Conservation (phyloP, 2,797 vertebrate genomes). For the Catamblyrhynchus diadema region DNA sequence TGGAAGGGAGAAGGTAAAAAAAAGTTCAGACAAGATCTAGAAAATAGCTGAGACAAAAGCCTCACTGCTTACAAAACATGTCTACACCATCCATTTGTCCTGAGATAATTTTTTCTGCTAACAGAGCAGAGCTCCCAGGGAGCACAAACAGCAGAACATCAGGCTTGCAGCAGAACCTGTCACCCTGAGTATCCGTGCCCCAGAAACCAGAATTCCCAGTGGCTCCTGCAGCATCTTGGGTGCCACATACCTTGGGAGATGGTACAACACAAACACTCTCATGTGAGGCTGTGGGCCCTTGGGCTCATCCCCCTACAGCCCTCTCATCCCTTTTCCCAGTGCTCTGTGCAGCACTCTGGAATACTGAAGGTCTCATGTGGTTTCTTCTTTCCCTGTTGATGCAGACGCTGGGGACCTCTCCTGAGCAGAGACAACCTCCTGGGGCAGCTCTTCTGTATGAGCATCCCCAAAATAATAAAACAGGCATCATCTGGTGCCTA, state of each 20-base stretch:
- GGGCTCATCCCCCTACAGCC: neutral
- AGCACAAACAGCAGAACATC: neutral
- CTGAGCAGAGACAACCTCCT: neutral
- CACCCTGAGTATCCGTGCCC: neutral
- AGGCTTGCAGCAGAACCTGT: neutral
- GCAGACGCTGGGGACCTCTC: neutral
- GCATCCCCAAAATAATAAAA: neutral
- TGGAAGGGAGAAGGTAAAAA: neutral
- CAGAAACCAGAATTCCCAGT: neutral
- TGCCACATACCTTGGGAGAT: neutral
- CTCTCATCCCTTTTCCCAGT: neutral
- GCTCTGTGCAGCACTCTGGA: neutral
- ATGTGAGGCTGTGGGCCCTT: neutral
- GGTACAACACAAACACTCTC: neutral
- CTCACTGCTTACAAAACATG: neutral
- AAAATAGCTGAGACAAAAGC: neutral
- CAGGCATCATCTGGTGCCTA: neutral
- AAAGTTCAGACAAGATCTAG: neutral
- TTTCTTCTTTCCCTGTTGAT: neutral
- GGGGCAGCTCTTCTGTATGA: neutral
- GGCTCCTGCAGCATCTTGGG: neutral
- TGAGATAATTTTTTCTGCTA: neutral
- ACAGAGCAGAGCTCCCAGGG: neutral
- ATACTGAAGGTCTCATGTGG: neutral
- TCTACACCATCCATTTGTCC: neutral